A percentile compares a stretch with the other conserved stretches of the same genome.
Conservation (phyloP, 1,140 invertebrate genomes). For the Scaptodrosophila lebanonensis region DNA sequence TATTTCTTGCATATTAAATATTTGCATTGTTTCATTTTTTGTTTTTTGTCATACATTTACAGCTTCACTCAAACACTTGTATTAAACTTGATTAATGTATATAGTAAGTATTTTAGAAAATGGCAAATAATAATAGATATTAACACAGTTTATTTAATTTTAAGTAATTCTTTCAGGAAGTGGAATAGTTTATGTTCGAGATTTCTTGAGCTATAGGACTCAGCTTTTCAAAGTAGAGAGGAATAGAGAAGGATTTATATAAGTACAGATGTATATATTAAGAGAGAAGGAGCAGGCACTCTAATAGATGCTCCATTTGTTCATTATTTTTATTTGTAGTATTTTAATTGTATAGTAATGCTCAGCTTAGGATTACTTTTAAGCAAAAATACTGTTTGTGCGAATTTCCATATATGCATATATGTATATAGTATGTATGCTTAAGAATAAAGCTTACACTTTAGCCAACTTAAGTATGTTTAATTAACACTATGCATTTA, state of each 20-base stretch:
- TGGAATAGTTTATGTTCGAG: slow-evolving; percentile 18
- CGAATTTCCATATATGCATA: slow-evolving; percentile 58
- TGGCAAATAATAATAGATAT: slow-evolving; percentile 63
- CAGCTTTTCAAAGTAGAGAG: slow-evolving; percentile 7
- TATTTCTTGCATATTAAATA: slow-evolving; percentile 18
- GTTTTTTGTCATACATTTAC: slow-evolving; percentile 53
- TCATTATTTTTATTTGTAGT: slow-evolving; percentile 21
- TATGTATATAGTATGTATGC: slow-evolving; percentile 40
- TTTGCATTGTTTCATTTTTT: slow-evolving; percentile 7
- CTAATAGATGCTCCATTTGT: slow-evolving; percentile 6
- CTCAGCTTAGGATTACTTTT: too few relatives aligned
- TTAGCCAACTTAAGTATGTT: slow-evolving; percentile 60
- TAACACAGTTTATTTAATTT: slow-evolving; percentile 57
- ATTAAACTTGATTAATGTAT: slow-evolving; percentile 45
- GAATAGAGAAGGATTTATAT: slow-evolving; percentile 7
- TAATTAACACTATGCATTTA: slow-evolving; percentile 34
- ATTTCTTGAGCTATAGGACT: neutral
- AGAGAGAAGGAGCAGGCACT: slow-evolving; percentile 13
- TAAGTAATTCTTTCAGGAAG: slow-evolving; percentile 16
- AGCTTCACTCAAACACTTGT: slow-evolving; percentile 61
- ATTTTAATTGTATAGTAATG: slow-evolving; percentile 35
- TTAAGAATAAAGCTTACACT: slow-evolving; percentile 61
- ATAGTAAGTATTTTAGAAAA: slow-evolving; percentile 42
- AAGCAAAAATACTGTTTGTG: slow-evolving; percentile 75
- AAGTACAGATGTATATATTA: slow-evolving; percentile 11